These are phyloP conservation scores for Eumerus sabulonum DNA, from an alignment of 2,888 invertebrate species.

Conservation along the genomic window DNA sequence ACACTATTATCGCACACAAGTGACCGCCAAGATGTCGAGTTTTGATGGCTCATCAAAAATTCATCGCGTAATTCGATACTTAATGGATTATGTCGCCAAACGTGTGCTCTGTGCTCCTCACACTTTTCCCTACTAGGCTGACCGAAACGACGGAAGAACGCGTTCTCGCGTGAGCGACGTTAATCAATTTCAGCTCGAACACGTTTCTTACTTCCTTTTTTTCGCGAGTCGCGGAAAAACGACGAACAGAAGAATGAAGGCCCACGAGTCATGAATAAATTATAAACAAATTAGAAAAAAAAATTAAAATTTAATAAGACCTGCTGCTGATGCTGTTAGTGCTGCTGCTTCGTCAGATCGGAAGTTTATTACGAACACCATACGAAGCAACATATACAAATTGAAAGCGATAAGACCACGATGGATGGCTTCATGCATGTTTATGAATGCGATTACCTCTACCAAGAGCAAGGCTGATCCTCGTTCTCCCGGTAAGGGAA, in stretches of 20 bases:
- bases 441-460: slow-evolving; percentile 18
- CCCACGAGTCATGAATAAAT: slow-evolving; percentile 5
- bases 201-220: slow-evolving; percentile 36
- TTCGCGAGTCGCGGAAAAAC: slow-evolving; percentile 2
- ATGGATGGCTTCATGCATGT: slow-evolving; percentile 11
- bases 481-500: not conserved
- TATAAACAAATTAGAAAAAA: not conserved
- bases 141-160: slow-evolving; percentile 3
- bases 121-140: too few species aligned
- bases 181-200: slow-evolving; percentile 13
- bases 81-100: not conserved
- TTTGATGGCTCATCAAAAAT: slow-evolving; percentile 34
- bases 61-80: slow-evolving; percentile 29
- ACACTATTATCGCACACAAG: too few species aligned
- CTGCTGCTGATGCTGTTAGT: too few species aligned
- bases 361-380: slow-evolving; percentile 1
- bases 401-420: slow-evolving; percentile 17
- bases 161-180: not conserved
- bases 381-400: slow-evolving; percentile 7
- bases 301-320: too few species aligned
- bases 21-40: too few species aligned
- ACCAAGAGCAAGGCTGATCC: not conserved
- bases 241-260: not conserved
- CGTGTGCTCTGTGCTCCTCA: slow-evolving; percentile 1
- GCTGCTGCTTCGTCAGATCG: slow-evolving; percentile 1